A percentile compares a stretch with the other conserved stretches of the same genome.
Evolutionary conservation across 1,140 invertebrate species (phyloP).

Genomic region (Kradibia gibbosae): DNA sequence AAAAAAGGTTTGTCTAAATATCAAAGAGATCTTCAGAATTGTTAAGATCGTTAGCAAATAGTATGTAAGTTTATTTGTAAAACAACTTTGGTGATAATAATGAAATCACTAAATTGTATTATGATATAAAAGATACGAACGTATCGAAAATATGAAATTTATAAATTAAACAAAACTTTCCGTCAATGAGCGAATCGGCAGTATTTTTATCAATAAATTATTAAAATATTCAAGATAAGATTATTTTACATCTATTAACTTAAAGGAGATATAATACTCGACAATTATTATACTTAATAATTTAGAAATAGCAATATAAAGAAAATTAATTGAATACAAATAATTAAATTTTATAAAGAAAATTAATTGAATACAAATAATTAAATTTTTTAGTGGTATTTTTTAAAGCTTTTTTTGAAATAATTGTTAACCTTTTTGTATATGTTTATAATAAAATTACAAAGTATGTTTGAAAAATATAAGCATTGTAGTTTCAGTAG

Average conservation of each 20-base stretch:
- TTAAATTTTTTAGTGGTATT: neutral
- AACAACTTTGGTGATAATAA: too few relatives aligned
- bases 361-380: neutral
- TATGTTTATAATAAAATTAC: too few relatives aligned
- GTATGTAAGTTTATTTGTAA: too few relatives aligned
- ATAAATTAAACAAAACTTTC: neutral
- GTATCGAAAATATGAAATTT: neutral
- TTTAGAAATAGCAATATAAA: neutral
- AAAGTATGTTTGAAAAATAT: too few relatives aligned
- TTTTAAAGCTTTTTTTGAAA: too few relatives aligned
- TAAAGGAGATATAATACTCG: neutral
- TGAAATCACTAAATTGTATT: too few relatives aligned
- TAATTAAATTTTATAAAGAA: neutral
- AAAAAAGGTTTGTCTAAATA: too few relatives aligned
- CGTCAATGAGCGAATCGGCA: neutral
- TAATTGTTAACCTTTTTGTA: too few relatives aligned
- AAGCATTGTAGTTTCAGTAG: too few relatives aligned
- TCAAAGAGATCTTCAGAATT: too few relatives aligned
- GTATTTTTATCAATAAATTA: neutral
- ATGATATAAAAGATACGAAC: too few relatives aligned
- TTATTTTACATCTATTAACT: neutral
- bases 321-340: neutral
- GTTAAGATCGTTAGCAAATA: too few relatives aligned
- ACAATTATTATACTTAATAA: neutral
- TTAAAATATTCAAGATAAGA: slow-evolving; percentile 1